These are phyloP conservation scores for Tinamus guttatus DNA, from an alignment of 2,113 vertebrate species.

Conservation along the genomic window DNA sequence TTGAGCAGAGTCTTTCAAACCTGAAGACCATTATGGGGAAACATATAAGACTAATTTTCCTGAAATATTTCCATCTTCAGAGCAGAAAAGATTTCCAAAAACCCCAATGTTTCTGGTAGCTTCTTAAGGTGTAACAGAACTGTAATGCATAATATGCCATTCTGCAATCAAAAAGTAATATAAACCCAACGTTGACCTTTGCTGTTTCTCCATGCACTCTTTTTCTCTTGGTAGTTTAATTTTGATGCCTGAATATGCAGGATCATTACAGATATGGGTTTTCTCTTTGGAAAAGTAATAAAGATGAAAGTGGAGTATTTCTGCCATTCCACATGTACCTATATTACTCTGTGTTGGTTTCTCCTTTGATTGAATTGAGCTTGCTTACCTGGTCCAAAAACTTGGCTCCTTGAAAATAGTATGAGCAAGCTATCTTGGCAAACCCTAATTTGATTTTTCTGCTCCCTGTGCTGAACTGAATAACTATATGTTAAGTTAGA, in stretches of 20 bases:
- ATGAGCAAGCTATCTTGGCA: not conserved
- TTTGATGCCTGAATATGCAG: slow-evolving; percentile 41
- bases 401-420: not conserved
- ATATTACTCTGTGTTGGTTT: not conserved
- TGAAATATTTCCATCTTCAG: not conserved
- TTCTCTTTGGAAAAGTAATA: slow-evolving; percentile 53
- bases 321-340: not conserved
- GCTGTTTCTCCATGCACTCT: not conserved
- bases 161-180: slow-evolving; percentile 27
- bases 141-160: not conserved
- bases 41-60: not conserved
- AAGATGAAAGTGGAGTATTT: not conserved
- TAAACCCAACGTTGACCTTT: not conserved
- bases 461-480: not conserved
- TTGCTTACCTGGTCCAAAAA: not conserved
- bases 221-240: not conserved
- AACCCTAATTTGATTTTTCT: not conserved
- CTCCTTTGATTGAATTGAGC: not conserved
- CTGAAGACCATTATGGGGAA: not conserved
- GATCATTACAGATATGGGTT: slow-evolving; percentile 17
- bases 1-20: slow-evolving; percentile 2
- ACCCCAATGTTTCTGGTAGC: not conserved
- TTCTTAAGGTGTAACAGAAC: not conserved
- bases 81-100: not conserved
- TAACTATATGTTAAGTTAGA: too few species aligned